Base-by-base conservation (phyloP, 2,888 invertebrate species). In the Cyclophora punctaria region DNA sequence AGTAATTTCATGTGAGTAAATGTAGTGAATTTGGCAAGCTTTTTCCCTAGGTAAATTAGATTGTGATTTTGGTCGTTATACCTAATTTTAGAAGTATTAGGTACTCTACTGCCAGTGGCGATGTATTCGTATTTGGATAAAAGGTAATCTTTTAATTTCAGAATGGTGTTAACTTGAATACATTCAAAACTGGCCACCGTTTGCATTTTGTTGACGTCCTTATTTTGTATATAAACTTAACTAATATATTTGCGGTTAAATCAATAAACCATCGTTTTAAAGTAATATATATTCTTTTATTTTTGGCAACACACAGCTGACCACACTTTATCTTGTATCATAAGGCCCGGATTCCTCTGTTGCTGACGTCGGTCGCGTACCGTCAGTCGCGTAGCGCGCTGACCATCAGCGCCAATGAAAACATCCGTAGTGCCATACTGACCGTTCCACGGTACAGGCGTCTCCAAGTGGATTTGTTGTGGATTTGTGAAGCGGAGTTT, bases 171-270 rank as follows among this genome's bases (percentile, higher is more conserved):
- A 37, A 37, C 52, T 53, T 50, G 51, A 58, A 49, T 54, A 56
- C 56, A 56, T 47, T 42, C 50, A 41, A 66, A 69, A 73, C 76
- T 78, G 76, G 76, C 76, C 72, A 73, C 68, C 71, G 71, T 78
- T 83, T 83, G 85, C 85, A 85, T 88, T 85, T 88, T 83, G 82
- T 86, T 86, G 75, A 81, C 73, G 75, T 78, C 83, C 83, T 73
- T 78, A 74, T 76, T 58, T 68, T 88, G 84, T 88, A 87, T 75
- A 88, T 87, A 87, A 37, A 44, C 43, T 43, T 34, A 75, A 82
- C 83, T 87, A 88, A 85, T 87, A 84, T 88, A 85, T 84, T 81
- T 83, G 78, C 75, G 78, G 86, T 86, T 88, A 88, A 83, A 85
- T 84, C 80, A 87, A 84, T 87, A 87, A 80, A 84, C 79, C 81